Base-by-base conservation (phyloP, 2,888 invertebrate genomes). In the Drosophila vallismaia region DNA sequence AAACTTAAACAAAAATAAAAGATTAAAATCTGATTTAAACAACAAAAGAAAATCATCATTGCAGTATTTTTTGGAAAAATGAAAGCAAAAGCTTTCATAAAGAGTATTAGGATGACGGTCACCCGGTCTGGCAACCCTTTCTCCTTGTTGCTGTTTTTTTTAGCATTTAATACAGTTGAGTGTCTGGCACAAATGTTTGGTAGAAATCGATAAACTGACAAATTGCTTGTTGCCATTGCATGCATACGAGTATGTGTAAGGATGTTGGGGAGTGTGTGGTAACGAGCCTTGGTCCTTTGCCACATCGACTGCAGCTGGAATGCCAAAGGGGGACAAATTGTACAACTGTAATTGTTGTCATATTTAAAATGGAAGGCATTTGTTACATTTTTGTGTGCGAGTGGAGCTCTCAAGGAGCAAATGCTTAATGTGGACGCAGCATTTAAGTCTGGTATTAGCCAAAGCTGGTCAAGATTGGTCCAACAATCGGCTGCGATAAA, bases 141-240 rank as follows among this genome's bases (percentile, higher is more conserved):
- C 9, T 56, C 56, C 45, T 69, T 86, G 74, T 78, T 81, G 82
- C 78, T 84, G 81, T 88, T 84, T 84, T 84, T 84, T 84, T 88
- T 85, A 88, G 88, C 84, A 85, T 85, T 85, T 85, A 85, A 85
- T 85, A 88, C 84, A 85, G 87, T 85, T 83, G 88, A 86, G 88
- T 83, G 83, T 84, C 84, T 85, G 88, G 88, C 85, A 88, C 85
- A 88, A 85, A 85, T 85, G 87, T 85, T 85, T 85, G 88, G 84
- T 85, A 86, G 84, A 88, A 85, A 88, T 89, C 88, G 90, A 89
- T 89, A 89, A 88, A 89, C 88, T 89, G 88, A 89, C 88, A 89
- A 89, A 89, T 89, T 89, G 89, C 85, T 86, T 87, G 86, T 88
- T 88, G 88, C 76, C 71, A 46, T 49, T 75, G 60, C 58, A 29